Percentiles rank a stretch among this genome's conserved stretches.
Conservation (phyloP, 1,140 invertebrate genomes). For the Cepaea nemoralis region DNA sequence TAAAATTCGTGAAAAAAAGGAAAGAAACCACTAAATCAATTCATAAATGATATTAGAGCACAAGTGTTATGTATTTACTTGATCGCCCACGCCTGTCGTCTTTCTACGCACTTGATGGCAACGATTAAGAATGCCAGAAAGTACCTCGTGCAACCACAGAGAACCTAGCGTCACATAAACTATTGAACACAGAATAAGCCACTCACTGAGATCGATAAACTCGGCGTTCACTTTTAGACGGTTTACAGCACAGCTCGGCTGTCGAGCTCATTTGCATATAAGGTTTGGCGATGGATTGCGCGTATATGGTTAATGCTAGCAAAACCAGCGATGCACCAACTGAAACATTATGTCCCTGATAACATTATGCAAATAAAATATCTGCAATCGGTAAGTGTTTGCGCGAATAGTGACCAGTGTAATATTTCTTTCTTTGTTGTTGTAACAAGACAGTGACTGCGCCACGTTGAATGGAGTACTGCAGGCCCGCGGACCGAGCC, state of each 20-base stretch:
- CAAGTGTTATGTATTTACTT: too few relatives aligned
- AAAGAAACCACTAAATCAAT: too few relatives aligned
- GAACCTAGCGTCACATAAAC: too few relatives aligned
- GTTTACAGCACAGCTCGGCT: neutral
- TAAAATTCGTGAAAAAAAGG: too few relatives aligned
- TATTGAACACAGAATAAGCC: too few relatives aligned
- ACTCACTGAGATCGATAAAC: neutral
- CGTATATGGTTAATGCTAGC: neutral
- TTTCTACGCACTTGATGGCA: too few relatives aligned
- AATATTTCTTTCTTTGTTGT: neutral
- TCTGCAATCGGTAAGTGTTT: neutral
- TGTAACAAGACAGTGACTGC: neutral
- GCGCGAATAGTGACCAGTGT: neutral
- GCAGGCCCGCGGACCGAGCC: neutral
- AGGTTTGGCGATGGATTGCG: constrained; percentile 20
- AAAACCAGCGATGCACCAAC: neutral
- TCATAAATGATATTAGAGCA: too few relatives aligned
- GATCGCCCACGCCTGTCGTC: too few relatives aligned
- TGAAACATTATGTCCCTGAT: neutral
- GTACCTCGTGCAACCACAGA: too few relatives aligned
- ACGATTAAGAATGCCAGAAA: too few relatives aligned
- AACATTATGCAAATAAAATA: neutral
- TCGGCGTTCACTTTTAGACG: neutral
- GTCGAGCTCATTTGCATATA: neutral
- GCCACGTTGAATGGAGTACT: neutral